Conservation (phyloP, 2,113 vertebrate genomes). For the Chaenocephalus aceratus region DNA sequence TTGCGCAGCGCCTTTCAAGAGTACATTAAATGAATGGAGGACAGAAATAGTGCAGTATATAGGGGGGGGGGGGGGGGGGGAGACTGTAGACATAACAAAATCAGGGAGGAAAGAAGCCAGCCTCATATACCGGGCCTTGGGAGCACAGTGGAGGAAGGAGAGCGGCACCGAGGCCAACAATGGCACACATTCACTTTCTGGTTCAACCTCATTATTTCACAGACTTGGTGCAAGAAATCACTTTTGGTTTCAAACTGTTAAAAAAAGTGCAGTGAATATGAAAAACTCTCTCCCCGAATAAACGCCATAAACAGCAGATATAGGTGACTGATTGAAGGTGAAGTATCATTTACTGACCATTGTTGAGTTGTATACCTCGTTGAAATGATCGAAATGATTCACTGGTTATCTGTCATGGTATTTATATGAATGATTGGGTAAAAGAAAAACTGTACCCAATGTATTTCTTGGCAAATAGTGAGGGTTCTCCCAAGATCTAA, state of each 20-base stretch:
- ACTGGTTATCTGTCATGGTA: no score
- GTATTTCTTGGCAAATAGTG: not conserved
- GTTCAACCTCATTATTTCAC: conserved; percentile 49
- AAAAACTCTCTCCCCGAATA: not conserved
- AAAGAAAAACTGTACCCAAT: not conserved
- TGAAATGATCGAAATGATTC: no score
- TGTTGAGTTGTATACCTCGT: not conserved
- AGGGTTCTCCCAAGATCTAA: not conserved
- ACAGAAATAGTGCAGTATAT: conserved; percentile 72
- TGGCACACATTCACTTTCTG: conserved; percentile 64
- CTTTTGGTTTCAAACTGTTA: conserved; percentile 3
- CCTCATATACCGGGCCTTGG: conserved; percentile 51
- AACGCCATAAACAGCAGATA: conserved; percentile 15
- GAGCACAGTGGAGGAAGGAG: conserved; percentile 36
- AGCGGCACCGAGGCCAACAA: conserved; percentile 51
- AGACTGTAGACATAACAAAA: conserved; percentile 77
- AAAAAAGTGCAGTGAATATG: not conserved
- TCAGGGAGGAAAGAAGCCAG: conserved; percentile 58
- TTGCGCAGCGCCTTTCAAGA: conserved; percentile 28
- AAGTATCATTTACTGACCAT: not conserved
- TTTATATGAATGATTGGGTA: not conserved
- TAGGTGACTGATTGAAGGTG: not conserved
- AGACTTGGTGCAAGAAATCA: not conserved
- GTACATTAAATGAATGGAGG: conserved; percentile 57
- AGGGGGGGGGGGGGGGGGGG: not conserved